Conservation (phyloP, 2,888 invertebrate genomes). For the Drosophila falleni region DNA sequence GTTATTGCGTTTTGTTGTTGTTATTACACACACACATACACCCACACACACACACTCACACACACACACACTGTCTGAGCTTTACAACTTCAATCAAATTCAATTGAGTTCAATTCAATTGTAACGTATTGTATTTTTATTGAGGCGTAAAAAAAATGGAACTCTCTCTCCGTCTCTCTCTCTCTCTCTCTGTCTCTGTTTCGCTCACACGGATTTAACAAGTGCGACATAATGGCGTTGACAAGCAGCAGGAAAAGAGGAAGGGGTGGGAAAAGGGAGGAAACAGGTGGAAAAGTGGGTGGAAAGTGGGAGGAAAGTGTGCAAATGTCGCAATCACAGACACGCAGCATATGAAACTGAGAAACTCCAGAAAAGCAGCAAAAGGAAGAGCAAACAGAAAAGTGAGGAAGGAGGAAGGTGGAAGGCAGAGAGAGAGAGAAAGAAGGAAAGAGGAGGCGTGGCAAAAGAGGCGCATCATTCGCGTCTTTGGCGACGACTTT, state of each 20-base stretch:
- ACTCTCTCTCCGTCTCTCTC: conserved; percentile 28
- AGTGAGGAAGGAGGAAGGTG: neutral
- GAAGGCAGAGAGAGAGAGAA: neutral
- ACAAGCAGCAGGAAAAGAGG: conserved; percentile 44
- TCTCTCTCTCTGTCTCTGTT: neutral
- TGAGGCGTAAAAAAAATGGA: conserved; percentile 76
- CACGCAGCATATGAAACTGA: conserved; percentile 69
- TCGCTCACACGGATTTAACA: conserved; percentile 67
- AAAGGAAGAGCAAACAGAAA: neutral
- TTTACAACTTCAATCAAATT: conserved; percentile 82
- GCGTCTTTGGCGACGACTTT: conserved; percentile 74
- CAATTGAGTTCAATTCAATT: conserved; percentile 81
- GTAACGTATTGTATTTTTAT: conserved; percentile 81
- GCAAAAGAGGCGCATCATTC: conserved; percentile 42
- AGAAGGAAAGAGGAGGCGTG: neutral
- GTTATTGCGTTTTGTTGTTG: conserved; percentile 75
- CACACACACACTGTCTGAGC: conserved; percentile 62
- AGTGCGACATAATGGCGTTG: conserved; percentile 80
- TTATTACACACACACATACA: conserved; percentile 16
- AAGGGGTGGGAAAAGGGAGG: neutral
- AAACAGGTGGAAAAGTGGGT: neutral
- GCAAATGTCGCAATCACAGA: conserved; percentile 75
- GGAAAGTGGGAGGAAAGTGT: conserved; percentile 27
- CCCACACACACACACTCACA: conserved; percentile 20
- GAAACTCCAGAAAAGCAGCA: conserved; percentile 6